A percentile compares a stretch with the other conserved stretches of the same genome.
phyloP scores from a whole-genome alignment of 1,140 invertebrate species.

The Drosophila hydei region DNA sequence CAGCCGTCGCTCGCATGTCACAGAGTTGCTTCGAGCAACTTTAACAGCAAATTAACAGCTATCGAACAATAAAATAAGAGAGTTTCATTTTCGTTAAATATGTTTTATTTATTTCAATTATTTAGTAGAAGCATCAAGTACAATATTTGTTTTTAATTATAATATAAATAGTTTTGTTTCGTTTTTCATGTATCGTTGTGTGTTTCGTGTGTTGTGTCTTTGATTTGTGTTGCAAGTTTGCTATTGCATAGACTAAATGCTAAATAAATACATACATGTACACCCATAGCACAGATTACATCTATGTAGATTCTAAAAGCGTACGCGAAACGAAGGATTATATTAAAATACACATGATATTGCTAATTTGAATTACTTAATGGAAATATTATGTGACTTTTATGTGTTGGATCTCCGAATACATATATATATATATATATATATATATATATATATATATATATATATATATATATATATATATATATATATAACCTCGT shows the following conservation, averaged over 20 bases:
- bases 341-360: conserved; percentile 37
- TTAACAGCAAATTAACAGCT: too few relatives aligned
- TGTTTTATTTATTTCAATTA: conserved; percentile 60
- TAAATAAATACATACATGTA: conserved; percentile 51
- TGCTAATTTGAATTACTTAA: conserved; percentile 23
- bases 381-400: conserved; percentile 12
- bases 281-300: conserved; percentile 65
- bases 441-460: too few relatives aligned
- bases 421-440: too few relatives aligned
- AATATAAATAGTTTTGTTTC: conserved; percentile 69
- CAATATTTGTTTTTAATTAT: conserved; percentile 52
- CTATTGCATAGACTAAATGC: conserved; percentile 40
- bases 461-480: too few relatives aligned
- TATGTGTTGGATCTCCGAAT: neutral
- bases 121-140: conserved; percentile 79
- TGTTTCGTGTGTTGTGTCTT: conserved; percentile 45
- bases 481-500: neutral
- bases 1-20: neutral
- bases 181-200: conserved; percentile 23
- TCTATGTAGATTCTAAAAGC: conserved; percentile 70
- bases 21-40: neutral
- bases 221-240: conserved; percentile 61
- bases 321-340: conserved; percentile 51
- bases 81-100: conserved; percentile 21
- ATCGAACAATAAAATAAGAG: neutral